Base-by-base conservation (phyloP, 23 tunicate genomes). In the Pegea sp. region DNA sequence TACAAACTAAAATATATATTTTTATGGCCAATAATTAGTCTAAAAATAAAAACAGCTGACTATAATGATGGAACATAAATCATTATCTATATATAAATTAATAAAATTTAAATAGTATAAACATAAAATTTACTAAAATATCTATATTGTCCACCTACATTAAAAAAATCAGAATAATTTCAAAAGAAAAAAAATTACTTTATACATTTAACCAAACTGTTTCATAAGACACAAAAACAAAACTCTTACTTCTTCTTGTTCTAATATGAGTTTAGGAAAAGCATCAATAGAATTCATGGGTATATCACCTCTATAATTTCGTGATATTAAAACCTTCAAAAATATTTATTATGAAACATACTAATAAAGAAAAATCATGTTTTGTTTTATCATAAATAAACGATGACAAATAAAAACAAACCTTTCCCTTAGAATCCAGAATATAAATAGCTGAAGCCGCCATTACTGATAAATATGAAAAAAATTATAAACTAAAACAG, bases 341-440 rank as follows among this genome's bases (percentile, higher is more conserved):
- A 51, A 20, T 19, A 51, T 51, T 8, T 11, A 51, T 51, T 8
- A 13, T 51, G 22, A 22, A 51, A 51, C n/a, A 21, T 38, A 16
- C 46, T 38, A 38, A 16, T 8, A 38, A 8, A 38, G 16, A 38
- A 38, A 38, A 38, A 38, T 8, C 11, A 16, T 38, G 16, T 16
- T 38, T 38, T 38, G 16, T 8, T 8, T 38, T 38, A 8, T 38
- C 13, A 38, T 8, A 38, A 38, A 11, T 8, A 38, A 16, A 38
- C 46, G 16, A 11, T 38, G 46, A 11, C 24, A 1, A 2, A 7
- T 13, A 4, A 26, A 38, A 18, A 18, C 32, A 19, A 63, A 81
- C 93, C 93, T 81, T 88, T 54, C 97, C 97, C 52, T 88, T 88
- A 28, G 65, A 53, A 52, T 88, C 97, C 64, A 88, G 49, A 38